Evolutionary conservation across 2,113 vertebrate genomes (phyloP).

Genomic region (Paraplagusia blochii): DNA sequence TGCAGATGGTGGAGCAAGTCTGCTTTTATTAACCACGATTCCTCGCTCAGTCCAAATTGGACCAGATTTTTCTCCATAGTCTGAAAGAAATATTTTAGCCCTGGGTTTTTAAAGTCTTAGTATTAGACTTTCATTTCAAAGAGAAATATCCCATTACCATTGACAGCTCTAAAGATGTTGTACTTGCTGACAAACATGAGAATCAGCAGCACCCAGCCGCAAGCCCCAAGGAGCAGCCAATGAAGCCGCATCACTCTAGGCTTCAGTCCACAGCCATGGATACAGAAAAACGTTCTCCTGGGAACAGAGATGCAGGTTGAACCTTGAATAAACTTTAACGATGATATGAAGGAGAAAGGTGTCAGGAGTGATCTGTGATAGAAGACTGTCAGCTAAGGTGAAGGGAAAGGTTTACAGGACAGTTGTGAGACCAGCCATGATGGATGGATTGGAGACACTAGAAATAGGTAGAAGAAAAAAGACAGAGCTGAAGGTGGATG

Average conservation of each 20-base stretch:
- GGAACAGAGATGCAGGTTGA: neutral
- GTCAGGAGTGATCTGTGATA: too few species aligned
- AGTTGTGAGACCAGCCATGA: too few species aligned
- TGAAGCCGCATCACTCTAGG: slow-evolving; percentile 89
- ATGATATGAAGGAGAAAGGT: too few species aligned
- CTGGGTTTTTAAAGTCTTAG: neutral
- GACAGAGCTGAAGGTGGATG: too few species aligned
- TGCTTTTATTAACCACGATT: slow-evolving; percentile 65
- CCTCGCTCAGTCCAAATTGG: slow-evolving; percentile 75
- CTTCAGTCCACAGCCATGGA: slow-evolving; percentile 59
- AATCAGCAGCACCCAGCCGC: slow-evolving; percentile 96
- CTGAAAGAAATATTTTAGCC: slow-evolving; percentile 58
- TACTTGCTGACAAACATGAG: slow-evolving; percentile 95
- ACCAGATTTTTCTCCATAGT: slow-evolving; percentile 78
- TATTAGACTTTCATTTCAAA: neutral
- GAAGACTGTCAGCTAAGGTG: too few species aligned
- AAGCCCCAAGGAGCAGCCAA: slow-evolving; percentile 92
- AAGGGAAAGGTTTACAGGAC: too few species aligned
- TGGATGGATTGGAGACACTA: too few species aligned
- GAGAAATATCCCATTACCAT: slow-evolving; percentile 73
- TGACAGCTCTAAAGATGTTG: slow-evolving; percentile 85
- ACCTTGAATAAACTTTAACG: too few species aligned
- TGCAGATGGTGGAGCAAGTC: slow-evolving; percentile 40
- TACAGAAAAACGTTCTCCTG: slow-evolving; percentile 7
- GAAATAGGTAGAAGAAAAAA: too few species aligned